These are phyloP conservation scores for Diarsia dahlii DNA, from an alignment of 2,888 invertebrate species.

Conservation along the genomic window DNA sequence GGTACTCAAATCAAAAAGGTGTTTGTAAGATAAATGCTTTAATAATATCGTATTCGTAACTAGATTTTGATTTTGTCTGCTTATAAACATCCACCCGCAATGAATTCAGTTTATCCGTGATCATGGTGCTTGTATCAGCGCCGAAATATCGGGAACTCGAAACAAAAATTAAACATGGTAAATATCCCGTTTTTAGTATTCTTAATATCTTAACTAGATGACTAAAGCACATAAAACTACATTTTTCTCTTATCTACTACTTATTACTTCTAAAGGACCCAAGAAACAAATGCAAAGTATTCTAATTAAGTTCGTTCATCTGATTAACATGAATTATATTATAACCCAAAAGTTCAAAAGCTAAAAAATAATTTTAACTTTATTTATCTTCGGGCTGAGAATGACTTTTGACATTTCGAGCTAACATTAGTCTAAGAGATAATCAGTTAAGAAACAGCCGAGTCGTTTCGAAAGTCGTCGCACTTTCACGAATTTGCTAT, in stretches of 20 bases:
- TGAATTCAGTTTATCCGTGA: too few relatives aligned
- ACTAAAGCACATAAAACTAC: not conserved
- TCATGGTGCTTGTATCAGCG: too few relatives aligned
- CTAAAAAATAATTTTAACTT: slow-evolving; percentile 40
- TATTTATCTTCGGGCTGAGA: slow-evolving; percentile 21
- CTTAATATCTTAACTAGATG: not conserved
- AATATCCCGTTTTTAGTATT: too few relatives aligned
- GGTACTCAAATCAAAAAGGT: not conserved
- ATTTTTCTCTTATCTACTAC: not conserved
- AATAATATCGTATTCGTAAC: not conserved
- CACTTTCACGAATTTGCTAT: slow-evolving; percentile 23
- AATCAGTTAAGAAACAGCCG: slow-evolving; percentile 24
- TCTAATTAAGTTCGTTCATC: slow-evolving; percentile 41
- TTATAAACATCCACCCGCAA: too few relatives aligned
- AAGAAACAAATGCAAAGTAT: slow-evolving; percentile 34
- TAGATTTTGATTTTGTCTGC: too few relatives aligned
- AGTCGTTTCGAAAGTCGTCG: slow-evolving; percentile 46
- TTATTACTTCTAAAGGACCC: not conserved
- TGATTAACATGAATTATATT: slow-evolving; percentile 54
- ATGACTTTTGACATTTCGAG: slow-evolving; percentile 44
- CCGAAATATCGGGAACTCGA: too few relatives aligned
- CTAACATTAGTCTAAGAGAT: slow-evolving; percentile 31
- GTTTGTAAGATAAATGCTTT: not conserved
- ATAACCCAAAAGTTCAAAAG: slow-evolving; percentile 37
- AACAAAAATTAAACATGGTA: too few relatives aligned